phyloP scores from a whole-genome alignment of 1,140 invertebrate genomes.

The Oppia nitens region DNA sequence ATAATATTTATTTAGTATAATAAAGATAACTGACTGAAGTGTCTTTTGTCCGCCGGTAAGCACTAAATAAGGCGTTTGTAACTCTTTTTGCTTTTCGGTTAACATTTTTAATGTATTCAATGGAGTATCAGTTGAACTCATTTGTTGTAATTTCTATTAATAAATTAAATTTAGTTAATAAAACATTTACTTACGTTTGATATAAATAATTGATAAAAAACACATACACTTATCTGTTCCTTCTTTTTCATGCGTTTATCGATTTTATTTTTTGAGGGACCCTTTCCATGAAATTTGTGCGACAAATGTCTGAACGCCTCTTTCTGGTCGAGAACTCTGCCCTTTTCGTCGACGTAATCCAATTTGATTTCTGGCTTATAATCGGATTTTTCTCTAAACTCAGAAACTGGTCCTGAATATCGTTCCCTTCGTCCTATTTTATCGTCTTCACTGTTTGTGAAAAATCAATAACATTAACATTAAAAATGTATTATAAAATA shows the following conservation, averaged over 20 bases:
- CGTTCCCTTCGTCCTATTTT: constrained; percentile 45
- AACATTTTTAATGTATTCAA: constrained; percentile 80
- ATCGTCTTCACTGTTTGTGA: constrained; percentile 51
- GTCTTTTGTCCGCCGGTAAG: constrained; percentile 57
- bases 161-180: constrained; percentile 16
- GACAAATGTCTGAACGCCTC: constrained; percentile 67
- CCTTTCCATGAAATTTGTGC: constrained; percentile 98
- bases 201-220: constrained; percentile 7
- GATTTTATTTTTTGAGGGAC: constrained; percentile 93
- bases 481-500: constrained; percentile 9
- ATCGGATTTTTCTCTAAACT: constrained; percentile 82
- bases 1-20: too few relatives aligned
- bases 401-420: constrained; percentile 64
- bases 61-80: constrained; percentile 83
- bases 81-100: constrained; percentile 90
- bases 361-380: constrained; percentile 92
- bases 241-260: constrained; percentile 92
- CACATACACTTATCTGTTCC: constrained; percentile 67
- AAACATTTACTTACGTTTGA: constrained; percentile 9
- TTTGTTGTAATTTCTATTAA: constrained; percentile 76
- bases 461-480: constrained; percentile 19
- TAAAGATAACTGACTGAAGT: constrained; percentile 17
- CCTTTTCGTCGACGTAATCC: constrained; percentile 94
- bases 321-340: constrained; percentile 70
- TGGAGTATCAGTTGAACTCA: constrained; percentile 96